phyloP scores from a whole-genome alignment of 2,113 vertebrate genomes.

The Macaca mulatta region DNA sequence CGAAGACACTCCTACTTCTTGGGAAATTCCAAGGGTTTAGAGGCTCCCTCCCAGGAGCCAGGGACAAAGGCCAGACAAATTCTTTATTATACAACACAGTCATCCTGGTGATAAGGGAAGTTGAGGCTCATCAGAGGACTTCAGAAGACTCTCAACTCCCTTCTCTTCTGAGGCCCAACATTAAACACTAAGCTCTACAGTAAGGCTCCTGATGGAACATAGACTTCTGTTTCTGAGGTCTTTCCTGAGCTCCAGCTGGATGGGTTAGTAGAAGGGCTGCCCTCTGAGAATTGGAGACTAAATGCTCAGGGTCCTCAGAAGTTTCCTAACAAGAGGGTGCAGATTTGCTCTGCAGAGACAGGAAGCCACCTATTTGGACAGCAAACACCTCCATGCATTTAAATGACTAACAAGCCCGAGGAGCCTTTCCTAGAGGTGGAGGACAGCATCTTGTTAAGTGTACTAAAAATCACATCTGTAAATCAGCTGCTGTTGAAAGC shows the following conservation, averaged over 20 bases:
- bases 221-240: not conserved
- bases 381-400: slow-evolving; percentile 21
- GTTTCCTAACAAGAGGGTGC: not conserved
- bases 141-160: not conserved
- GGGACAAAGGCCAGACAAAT: not conserved
- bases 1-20: not conserved
- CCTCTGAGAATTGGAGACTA: not conserved
- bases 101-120: too few relatives aligned
- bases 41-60: not conserved
- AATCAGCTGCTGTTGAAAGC: slow-evolving; percentile 42
- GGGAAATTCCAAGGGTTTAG: not conserved
- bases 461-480: slow-evolving; percentile 67
- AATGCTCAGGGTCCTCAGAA: not conserved
- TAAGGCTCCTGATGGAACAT: not conserved
- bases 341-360: not conserved
- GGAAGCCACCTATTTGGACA: not conserved
- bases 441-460: slow-evolving; percentile 44
- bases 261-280: not conserved
- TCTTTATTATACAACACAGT: not conserved
- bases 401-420: slow-evolving; percentile 42
- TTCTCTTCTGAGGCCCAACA: not conserved
- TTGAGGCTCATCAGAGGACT: not conserved
- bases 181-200: not conserved
- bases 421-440: slow-evolving; percentile 38
- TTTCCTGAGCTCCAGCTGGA: not conserved